Evolutionary conservation across 2,888 invertebrate genomes (phyloP).

Genomic region (Andrena fulva): DNA sequence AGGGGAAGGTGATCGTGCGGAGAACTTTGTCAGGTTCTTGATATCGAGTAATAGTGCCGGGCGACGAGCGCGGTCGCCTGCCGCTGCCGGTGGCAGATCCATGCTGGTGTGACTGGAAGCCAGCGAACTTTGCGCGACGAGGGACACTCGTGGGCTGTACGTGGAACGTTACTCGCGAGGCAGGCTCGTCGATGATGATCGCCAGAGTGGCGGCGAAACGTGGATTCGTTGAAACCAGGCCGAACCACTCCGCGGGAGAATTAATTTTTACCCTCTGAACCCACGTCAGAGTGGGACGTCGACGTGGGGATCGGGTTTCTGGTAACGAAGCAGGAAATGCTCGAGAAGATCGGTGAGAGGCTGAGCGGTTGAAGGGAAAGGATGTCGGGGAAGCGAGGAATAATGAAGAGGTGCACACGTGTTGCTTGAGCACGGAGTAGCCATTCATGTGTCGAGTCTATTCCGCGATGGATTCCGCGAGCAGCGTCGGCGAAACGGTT

Average conservation of each 20-base stretch:
- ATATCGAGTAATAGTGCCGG: background rate
- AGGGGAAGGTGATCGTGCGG: too few species aligned
- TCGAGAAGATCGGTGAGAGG: background rate
- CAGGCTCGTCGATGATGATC: too few species aligned
- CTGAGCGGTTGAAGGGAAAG: background rate
- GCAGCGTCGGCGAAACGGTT: background rate
- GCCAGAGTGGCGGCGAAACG: background rate
- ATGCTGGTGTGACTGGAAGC: background rate
- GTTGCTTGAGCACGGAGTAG: conserved; percentile 17
- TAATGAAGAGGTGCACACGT: conserved; percentile 38
- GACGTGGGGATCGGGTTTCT: background rate
- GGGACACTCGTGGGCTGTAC: background rate
- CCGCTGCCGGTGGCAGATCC: background rate
- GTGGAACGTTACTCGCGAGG: background rate
- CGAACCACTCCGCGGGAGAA: background rate
- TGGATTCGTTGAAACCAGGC: background rate
- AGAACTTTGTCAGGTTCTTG: background rate
- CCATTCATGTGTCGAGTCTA: background rate
- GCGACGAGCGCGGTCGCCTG: background rate
- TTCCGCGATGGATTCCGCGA: background rate
- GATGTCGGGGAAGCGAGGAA: conserved; percentile 6
- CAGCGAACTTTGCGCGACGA: background rate
- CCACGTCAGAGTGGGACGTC: background rate
- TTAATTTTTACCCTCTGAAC: conserved; percentile 6
- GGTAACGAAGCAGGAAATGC: background rate